These are phyloP conservation scores for Sphinx pinastri DNA, from an alignment of 2,888 invertebrate species.

Conservation along the genomic window DNA sequence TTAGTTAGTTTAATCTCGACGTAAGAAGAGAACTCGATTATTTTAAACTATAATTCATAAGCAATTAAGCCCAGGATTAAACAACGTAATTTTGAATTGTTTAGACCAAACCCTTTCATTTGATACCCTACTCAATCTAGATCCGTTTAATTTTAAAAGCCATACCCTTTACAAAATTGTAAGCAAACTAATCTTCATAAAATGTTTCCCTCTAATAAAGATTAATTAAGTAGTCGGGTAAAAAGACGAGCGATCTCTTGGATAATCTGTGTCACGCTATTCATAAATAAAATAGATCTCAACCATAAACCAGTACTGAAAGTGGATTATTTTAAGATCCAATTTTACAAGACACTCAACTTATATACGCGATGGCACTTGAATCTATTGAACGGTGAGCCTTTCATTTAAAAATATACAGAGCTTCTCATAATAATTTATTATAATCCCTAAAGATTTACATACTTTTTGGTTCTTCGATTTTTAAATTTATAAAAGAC, in stretches of 20 bases:
- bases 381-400: background rate
- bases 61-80: background rate
- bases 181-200: background rate
- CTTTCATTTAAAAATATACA: conserved; percentile 16
- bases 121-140: background rate
- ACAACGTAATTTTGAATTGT: background rate
- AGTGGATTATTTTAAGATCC: conserved; percentile 36
- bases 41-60: background rate
- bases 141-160: background rate
- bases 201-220: background rate
- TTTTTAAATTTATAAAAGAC: background rate
- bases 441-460: background rate
- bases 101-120: background rate
- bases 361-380: conserved; percentile 34
- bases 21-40: background rate
- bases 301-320: conserved; percentile 31
- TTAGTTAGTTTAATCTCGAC: background rate
- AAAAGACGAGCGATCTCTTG: background rate
- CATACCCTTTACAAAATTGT: background rate
- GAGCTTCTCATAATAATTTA: background rate
- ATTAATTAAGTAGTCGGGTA: too few relatives aligned
- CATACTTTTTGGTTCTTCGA: background rate
- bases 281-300: conserved; percentile 15
- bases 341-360: conserved; percentile 42
- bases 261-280: background rate